Evolutionary conservation across 2,797 vertebrate genomes (phyloP).

Genomic region (Silurus lanzhouensis): DNA sequence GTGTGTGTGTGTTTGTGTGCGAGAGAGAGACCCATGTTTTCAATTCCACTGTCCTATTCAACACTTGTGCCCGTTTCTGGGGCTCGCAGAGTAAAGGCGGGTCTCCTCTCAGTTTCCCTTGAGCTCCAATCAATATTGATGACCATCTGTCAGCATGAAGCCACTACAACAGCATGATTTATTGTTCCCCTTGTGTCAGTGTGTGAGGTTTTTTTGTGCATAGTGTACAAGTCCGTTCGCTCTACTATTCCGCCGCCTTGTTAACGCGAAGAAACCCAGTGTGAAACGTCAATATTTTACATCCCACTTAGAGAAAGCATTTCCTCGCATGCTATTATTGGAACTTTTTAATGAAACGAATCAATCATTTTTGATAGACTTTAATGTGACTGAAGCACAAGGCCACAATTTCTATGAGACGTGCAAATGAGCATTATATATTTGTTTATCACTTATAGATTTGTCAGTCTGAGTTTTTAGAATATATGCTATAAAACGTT

Average conservation of each 20-base stretch:
- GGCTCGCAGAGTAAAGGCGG: constrained; percentile 29
- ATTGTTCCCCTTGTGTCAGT: constrained; percentile 29
- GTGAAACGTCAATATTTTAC: constrained; percentile 30
- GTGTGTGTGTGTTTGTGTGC: too few relatives aligned
- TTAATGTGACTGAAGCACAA: constrained; percentile 1
- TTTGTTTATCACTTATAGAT: not conserved
- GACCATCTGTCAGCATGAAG: constrained; percentile 37
- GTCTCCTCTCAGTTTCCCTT: constrained; percentile 38
- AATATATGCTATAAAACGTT: too few relatives aligned
- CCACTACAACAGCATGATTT: constrained; percentile 46
- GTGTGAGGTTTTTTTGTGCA: not conserved
- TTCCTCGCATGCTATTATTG: not conserved
- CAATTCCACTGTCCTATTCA: constrained; percentile 40
- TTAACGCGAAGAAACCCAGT: constrained; percentile 18
- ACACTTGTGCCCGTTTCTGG: constrained; percentile 42
- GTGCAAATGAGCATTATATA: not conserved
- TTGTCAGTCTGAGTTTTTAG: too few relatives aligned
- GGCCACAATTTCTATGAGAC: not conserved
- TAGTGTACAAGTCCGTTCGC: not conserved
- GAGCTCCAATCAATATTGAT: constrained; percentile 57
- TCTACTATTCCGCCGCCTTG: not conserved
- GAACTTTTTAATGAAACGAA: constrained; percentile 6
- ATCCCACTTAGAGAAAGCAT: not conserved
- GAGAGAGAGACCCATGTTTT: not conserved
- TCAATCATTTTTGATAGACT: constrained; percentile 24